Conservation (phyloP, 2,797 vertebrate genomes). For the Sebastiscus tertius region DNA sequence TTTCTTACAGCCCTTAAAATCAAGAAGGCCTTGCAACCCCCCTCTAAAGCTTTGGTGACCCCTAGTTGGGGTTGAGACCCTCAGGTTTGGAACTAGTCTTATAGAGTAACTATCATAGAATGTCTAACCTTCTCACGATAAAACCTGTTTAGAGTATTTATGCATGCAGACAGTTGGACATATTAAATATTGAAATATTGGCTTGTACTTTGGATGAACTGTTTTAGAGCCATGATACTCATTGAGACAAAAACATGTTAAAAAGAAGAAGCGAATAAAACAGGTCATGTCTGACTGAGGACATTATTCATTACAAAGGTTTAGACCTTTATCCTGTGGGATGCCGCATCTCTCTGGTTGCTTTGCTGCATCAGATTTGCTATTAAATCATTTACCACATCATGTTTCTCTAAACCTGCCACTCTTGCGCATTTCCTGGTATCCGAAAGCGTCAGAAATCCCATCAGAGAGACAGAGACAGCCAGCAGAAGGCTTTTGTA, state of each 20-base stretch:
- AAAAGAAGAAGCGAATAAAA: background rate
- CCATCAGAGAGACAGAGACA: constrained; percentile 52
- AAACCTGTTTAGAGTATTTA: background rate
- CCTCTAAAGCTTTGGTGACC: background rate
- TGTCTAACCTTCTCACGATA: background rate
- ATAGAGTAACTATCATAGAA: background rate
- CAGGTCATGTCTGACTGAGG: background rate
- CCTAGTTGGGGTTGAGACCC: background rate
- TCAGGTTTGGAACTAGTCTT: background rate
- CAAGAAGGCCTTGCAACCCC: too few species aligned
- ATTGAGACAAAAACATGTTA: background rate
- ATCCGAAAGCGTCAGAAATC: constrained; percentile 60
- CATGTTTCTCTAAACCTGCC: constrained; percentile 23
- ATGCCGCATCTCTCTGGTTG: background rate
- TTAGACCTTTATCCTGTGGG: background rate
- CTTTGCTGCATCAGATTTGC: constrained; percentile 45
- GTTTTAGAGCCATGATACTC: background rate
- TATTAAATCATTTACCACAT: constrained; percentile 65
- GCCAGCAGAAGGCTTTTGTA: constrained; percentile 41
- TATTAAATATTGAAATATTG: background rate
- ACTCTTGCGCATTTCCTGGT: constrained; percentile 40
- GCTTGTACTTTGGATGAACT: background rate
- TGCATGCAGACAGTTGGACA: background rate
- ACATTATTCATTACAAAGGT: background rate
- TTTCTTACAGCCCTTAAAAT: too few species aligned